These are phyloP conservation scores for Buathra laborator DNA, from an alignment of 2,888 invertebrate species.

Conservation along the genomic window DNA sequence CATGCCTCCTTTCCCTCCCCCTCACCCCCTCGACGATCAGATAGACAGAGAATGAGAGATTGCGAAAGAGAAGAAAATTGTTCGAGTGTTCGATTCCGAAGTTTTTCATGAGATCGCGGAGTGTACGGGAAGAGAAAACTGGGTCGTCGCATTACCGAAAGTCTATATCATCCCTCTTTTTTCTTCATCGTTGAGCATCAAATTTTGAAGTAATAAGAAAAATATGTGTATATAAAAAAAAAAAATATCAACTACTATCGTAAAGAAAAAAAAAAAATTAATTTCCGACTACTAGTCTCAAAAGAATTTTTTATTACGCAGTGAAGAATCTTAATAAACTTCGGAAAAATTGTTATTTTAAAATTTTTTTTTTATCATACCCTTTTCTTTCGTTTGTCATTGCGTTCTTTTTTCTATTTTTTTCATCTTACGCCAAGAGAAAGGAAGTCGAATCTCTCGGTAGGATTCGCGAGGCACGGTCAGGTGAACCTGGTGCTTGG, in stretches of 20 bases:
- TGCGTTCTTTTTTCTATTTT: not conserved
- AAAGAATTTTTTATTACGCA: conserved; percentile 14
- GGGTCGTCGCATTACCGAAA: conserved; percentile 59
- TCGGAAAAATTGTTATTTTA: conserved; percentile 28
- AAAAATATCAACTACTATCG: conserved; percentile 28
- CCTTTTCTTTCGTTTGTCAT: not conserved
- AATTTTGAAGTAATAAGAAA: conserved; percentile 16
- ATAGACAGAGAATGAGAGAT: not conserved
- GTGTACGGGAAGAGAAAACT: conserved; percentile 52
- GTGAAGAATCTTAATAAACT: conserved; percentile 20
- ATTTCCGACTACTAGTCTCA: conserved; percentile 16
- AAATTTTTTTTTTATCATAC: not conserved
- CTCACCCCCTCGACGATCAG: conserved; percentile 1
- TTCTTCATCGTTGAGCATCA: conserved; percentile 36
- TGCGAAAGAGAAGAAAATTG: conserved; percentile 49
- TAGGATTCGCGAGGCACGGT: conserved; percentile 65
- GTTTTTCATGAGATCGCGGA: conserved; percentile 56
- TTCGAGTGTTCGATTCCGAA: conserved; percentile 55
- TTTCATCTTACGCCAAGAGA: conserved; percentile 11
- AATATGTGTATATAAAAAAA: conserved; percentile 32
- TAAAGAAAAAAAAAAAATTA: conserved; percentile 38
- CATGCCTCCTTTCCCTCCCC: not conserved
- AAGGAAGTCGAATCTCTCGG: conserved; percentile 21
- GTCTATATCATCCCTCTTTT: not conserved
- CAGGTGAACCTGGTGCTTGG: conserved; percentile 70